Evolutionary conservation across 2,888 invertebrate species (phyloP).

Genomic region (Onchidella celtica): DNA sequence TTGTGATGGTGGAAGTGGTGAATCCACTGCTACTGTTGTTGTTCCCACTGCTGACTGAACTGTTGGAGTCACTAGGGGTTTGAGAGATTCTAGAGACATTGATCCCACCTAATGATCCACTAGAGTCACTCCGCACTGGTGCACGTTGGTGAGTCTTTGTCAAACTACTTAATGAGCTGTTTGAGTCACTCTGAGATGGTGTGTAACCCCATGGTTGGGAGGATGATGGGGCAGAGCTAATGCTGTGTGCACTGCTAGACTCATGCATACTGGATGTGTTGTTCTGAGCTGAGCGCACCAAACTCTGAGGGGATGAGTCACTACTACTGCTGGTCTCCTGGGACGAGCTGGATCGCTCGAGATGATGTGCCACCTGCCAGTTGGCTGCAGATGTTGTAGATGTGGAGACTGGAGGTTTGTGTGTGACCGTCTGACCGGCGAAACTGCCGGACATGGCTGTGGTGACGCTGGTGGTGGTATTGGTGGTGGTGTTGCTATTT

Average conservation of each 20-base stretch:
- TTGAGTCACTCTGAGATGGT: conserved; percentile 44
- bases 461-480: too few relatives aligned
- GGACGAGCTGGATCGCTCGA: conserved; percentile 44
- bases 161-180: conserved; percentile 47
- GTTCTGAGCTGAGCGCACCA: conserved; percentile 40
- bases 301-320: conserved; percentile 45
- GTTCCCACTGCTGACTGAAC: conserved; percentile 72
- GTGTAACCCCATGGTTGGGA: conserved; percentile 44
- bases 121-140: conserved; percentile 41
- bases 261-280: conserved; percentile 42
- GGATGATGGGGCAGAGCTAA: conserved; percentile 39
- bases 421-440: neutral
- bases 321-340: conserved; percentile 42
- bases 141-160: conserved; percentile 14
- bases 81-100: conserved; percentile 31
- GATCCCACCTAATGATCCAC: conserved; percentile 31
- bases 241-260: conserved; percentile 48
- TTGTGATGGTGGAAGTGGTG: conserved; percentile 63
- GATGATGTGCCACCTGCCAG: conserved; percentile 45
- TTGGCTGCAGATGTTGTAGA: neutral
- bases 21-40: conserved; percentile 62
- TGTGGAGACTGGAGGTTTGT: conserved; percentile 10
- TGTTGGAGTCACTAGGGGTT: conserved; percentile 52
- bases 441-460: neutral
- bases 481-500: conserved; percentile 16